Percentiles rank a stretch among this genome's conserved stretches.
These are phyloP conservation scores for Coenonympha arcania DNA, from an alignment of 2,888 invertebrate genomes.

Conservation along the genomic window DNA sequence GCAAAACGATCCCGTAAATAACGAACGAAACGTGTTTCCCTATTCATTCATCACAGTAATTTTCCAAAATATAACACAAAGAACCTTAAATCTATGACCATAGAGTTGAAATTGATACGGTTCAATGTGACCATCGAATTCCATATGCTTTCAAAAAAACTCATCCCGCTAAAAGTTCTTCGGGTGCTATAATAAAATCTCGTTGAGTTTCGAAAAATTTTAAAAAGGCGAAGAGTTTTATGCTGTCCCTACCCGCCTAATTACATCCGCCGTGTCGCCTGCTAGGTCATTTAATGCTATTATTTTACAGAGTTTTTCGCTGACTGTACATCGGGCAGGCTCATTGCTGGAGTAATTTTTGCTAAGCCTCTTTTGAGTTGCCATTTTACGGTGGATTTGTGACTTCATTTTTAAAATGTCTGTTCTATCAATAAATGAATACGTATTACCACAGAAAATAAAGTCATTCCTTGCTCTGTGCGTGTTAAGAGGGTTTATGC, in stretches of 20 bases:
- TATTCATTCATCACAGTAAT: slow-evolving; percentile 19
- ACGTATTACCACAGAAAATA: too few species aligned
- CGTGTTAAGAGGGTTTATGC: too few species aligned
- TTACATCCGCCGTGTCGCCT: slow-evolving; percentile 38
- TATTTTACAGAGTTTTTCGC: slow-evolving; percentile 31
- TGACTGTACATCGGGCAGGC: slow-evolving; percentile 26
- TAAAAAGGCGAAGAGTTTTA: slow-evolving; percentile 34
- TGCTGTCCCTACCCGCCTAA: slow-evolving; percentile 35
- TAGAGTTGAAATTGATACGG: slow-evolving; percentile 12
- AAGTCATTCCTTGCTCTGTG: too few species aligned
- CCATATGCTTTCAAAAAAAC: slow-evolving; percentile 32
- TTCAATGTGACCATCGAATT: slow-evolving; percentile 21
- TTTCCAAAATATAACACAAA: neutral
- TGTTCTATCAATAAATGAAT: too few species aligned
- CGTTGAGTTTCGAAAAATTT: slow-evolving; percentile 32
- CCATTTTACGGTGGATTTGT: neutral
- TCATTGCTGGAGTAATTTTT: neutral
- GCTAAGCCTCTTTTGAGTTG: too few species aligned
- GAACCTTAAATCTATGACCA: neutral
- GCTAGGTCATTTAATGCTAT: slow-evolving; percentile 35
- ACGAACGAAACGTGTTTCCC: slow-evolving; percentile 24
- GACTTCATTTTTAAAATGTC: neutral
- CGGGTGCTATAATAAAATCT: slow-evolving; percentile 38
- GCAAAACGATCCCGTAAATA: slow-evolving; percentile 23
- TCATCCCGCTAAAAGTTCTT: slow-evolving; percentile 34